phyloP scores from a whole-genome alignment of 2,888 invertebrate genomes.

The Tortrix viridana region DNA sequence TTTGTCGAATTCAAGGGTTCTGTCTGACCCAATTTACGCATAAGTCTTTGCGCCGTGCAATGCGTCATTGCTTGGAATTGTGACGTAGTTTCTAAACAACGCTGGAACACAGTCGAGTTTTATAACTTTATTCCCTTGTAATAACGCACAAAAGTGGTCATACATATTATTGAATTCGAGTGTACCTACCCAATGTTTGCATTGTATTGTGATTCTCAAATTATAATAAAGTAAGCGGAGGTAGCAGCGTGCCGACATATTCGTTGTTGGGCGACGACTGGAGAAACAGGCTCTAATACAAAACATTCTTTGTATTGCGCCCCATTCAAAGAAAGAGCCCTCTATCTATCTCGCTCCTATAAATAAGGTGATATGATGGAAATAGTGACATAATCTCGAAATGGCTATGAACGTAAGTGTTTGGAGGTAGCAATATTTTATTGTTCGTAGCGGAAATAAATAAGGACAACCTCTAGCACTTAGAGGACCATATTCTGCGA shows the following conservation, averaged over 20 bases:
- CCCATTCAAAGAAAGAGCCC: slow-evolving; percentile 12
- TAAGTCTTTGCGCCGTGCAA: neutral
- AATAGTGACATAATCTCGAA: slow-evolving; percentile 23
- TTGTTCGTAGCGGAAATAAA: slow-evolving; percentile 17
- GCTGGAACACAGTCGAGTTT: neutral
- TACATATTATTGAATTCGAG: no score
- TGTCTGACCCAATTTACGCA: neutral
- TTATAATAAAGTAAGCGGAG: neutral
- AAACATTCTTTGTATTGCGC: slow-evolving; percentile 20
- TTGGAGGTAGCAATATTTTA: slow-evolving; percentile 14
- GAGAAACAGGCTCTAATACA: slow-evolving; percentile 18
- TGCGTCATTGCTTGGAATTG: neutral
- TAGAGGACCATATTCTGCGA: slow-evolving; percentile 10
- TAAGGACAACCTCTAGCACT: slow-evolving; percentile 26
- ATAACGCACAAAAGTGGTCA: no score
- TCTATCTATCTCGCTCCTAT: slow-evolving; percentile 15
- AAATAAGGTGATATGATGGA: slow-evolving; percentile 20
- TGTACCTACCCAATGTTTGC: neutral
- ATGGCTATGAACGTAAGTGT: slow-evolving; percentile 17
- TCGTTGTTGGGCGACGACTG: slow-evolving; percentile 9
- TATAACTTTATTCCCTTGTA: no score
- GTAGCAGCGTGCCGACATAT: slow-evolving; percentile 11
- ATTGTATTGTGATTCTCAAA: slow-evolving; percentile 1
- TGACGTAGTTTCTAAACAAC: slow-evolving; percentile 5
- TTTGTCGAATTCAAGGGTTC: slow-evolving; percentile 12